Evolutionary conservation across 2,113 vertebrate species (phyloP), one percentile per base, ranked within the genome.

Genomic region (Sinocyclocheilus maitianheensis): DNA sequence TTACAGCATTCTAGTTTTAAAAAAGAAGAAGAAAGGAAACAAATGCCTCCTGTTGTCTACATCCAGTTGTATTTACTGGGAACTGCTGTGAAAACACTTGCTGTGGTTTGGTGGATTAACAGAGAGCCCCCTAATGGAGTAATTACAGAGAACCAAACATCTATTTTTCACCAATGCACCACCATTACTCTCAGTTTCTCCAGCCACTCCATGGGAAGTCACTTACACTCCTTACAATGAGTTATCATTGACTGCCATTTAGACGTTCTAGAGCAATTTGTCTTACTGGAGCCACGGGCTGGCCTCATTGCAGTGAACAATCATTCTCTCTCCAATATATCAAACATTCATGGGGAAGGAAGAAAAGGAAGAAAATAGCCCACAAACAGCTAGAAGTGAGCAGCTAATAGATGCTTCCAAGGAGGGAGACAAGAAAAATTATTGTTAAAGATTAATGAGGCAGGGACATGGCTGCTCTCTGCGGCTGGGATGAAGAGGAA

Each of bases 221-320:
- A 97, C 96, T 96, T 94, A 95, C 96, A 96, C 96, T 96, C 95
- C 94, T 95, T 96, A 97, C 96, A 96, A 96, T 97, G 96, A 98
- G 96, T 97, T 97, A 98, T 99, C 97, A 98, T 96, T 97, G 96
- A 96, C 96, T 98, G 97, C 94, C 95, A 95, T 95, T 96, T 94
- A 94, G 96, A 95, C 93, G 94, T 95, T 97, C 95, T 93, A 94
- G 93, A 94, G 96, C 95, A 95, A 98, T 99, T 97, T 96, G 96
- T 98, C 97, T 98, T 97, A 96, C 96, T 97, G 96, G 96, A 96
- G 95, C 96, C 90, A 94, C 93, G 93, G 94, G 93, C 94, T 94
- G 95, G 96, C 94, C 96, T 95, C 95, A 94, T 93, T 95, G 95
- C 95, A 95, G 95, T 95, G 95, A 97, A 97, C 96, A 96, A 97